These are phyloP conservation scores for Piprites chloris DNA, from an alignment of 2,113 vertebrate species.

Conservation along the genomic window DNA sequence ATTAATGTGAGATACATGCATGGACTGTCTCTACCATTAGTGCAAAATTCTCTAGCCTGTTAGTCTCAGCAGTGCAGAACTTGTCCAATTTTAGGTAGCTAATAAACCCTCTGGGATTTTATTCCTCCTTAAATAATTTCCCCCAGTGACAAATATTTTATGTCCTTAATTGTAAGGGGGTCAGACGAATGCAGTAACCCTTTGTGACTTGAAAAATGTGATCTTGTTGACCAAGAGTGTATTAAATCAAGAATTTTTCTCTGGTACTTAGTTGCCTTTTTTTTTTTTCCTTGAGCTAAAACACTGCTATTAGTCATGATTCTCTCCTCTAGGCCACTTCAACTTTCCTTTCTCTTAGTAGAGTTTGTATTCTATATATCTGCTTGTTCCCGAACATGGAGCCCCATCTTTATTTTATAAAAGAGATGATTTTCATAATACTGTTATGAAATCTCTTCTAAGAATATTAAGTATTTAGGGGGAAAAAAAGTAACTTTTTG, in stretches of 20 bases:
- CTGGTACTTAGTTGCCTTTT: not conserved
- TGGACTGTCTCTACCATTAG: not conserved
- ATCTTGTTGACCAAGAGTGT: not conserved
- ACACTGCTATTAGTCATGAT: not conserved
- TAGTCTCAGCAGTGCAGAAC: not conserved
- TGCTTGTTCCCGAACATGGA: not conserved
- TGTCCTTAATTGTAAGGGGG: not conserved
- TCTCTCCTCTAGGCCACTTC: not conserved
- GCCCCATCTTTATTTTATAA: not conserved
- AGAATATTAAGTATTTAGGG: too few relatives aligned
- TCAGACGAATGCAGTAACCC: not conserved
- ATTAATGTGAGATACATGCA: rapidly evolving
- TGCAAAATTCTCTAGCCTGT: not conserved
- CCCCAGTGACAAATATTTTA: not conserved
- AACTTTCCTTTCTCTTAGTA: not conserved
- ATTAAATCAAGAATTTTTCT: not conserved
- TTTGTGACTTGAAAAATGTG: not conserved
- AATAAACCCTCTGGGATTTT: not conserved
- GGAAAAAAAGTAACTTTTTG: not conserved
- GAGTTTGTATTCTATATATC: not conserved
- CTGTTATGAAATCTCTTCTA: not conserved
- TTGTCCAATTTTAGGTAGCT: not conserved
- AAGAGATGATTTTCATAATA: not conserved
- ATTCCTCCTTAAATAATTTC: not conserved
- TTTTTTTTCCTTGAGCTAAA: not conserved